These are phyloP conservation scores for Mnemiopsis leidyi DNA, from an alignment of 37 sponge, comb jelly and placozoan species.

Conservation along the genomic window DNA sequence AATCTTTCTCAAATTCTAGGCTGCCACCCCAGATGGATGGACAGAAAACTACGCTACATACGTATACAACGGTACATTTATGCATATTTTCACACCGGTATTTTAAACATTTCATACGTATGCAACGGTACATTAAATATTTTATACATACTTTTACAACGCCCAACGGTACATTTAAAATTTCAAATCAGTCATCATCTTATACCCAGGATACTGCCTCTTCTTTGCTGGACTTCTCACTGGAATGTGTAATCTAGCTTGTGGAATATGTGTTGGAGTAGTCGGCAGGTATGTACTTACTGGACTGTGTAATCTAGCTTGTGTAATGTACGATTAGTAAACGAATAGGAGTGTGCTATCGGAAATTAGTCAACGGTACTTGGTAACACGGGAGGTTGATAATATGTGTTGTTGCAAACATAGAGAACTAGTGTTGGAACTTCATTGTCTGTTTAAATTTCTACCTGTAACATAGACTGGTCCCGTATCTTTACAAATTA, in stretches of 20 bases:
- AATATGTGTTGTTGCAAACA: no score
- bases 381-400: no score
- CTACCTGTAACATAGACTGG: no score
- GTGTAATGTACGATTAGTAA: no score
- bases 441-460: no score
- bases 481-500: no score
- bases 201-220: slow-evolving; percentile 73
- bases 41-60: neutral
- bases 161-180: neutral
- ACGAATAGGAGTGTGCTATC: no score
- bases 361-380: no score
- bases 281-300: slow-evolving; percentile 77
- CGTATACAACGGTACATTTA: slow-evolving; percentile 50
- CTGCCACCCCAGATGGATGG: neutral
- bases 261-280: slow-evolving; percentile 93
- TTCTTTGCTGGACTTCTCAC: slow-evolving; percentile 94
- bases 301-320: no score
- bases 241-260: slow-evolving; percentile 93
- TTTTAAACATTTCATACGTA: neutral
- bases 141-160: neutral
- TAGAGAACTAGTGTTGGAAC: no score
- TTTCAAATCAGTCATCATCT: neutral
- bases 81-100: no score
- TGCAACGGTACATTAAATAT: neutral
- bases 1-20: no score